Base-by-base conservation (phyloP, 1,140 invertebrate genomes). In the Episyrphus balteatus region DNA sequence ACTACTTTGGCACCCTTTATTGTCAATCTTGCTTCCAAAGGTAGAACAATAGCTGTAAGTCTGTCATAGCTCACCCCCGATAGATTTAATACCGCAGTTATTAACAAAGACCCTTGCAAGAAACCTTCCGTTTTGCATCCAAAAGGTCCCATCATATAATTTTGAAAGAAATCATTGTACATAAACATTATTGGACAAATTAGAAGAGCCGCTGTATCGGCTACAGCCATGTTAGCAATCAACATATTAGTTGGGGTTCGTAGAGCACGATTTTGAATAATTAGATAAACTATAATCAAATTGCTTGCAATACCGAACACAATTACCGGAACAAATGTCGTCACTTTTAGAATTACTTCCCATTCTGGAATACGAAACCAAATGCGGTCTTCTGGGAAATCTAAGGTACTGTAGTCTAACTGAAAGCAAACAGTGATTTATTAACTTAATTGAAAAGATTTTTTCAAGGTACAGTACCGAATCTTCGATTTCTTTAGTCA, bases 11-110 rank as follows among this genome's bases (percentile, higher is more conserved):
- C 75, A 34, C 67, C 70, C 6, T 69, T 67, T 31, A 73, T 70
- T 1, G 78, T 82, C 53, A 86, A 63, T 54, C 80, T 70, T 7
- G 76, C 77, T 57, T 85, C 75, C 56, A 78, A 66, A 12, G 86
- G 84, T 50, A 86, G 70, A 0, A 84, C 81, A 19, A 91, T 84
- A 7, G 85, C 84, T 9, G 85, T 80, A 13, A 91, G 73, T 17
- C 88, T 74, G 61, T 92, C 86, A 46, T 87, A 82, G n/a, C 83
- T 88, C 30, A 92, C 84, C 5, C 80, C 73, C 14, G 85, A 82
- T 38, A 92, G 71, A 32, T 82, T 87, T 38, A 86, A 80, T 0
- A 91, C 84, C 44, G 81, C 82, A 3, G 79, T 76, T 31, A 88
- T 65, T 3, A 87, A 69, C 40, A 84, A 72, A 3, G 78, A 70